Percentiles rank a stretch among this genome's conserved stretches.
Evolutionary conservation across 1,140 invertebrate genomes (phyloP).

Genomic region (Vollenhovia emeryi): DNA sequence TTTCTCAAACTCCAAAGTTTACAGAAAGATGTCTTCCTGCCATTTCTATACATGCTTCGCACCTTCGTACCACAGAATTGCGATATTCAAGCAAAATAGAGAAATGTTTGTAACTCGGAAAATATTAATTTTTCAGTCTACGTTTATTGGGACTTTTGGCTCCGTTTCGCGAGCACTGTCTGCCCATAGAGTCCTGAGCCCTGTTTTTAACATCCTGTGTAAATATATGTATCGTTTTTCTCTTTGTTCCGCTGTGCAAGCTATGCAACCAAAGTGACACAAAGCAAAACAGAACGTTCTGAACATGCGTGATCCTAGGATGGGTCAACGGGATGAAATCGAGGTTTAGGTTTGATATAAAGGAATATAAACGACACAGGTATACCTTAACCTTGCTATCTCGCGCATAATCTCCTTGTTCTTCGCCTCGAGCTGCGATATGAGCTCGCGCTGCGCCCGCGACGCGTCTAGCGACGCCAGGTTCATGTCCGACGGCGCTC

Average conservation of each 20-base stretch:
- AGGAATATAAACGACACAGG: conserved; percentile 85
- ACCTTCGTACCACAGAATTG: too few species aligned
- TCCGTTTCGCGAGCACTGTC: too few species aligned
- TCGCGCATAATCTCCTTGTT: conserved; percentile 99
- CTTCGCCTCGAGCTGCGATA: conserved; percentile 97
- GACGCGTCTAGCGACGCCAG: conserved; percentile 92
- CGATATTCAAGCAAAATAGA: too few species aligned
- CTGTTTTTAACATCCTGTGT: too few species aligned
- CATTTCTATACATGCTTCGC: too few species aligned
- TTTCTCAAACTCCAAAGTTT: too few species aligned
- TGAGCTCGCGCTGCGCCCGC: conserved; percentile 95
- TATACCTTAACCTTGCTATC: conserved; percentile 95
- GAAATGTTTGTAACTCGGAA: too few species aligned
- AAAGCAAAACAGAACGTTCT: conserved; percentile 79
- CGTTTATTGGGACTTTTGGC: too few species aligned
- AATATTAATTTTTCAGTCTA: too few species aligned
- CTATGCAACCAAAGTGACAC: conserved; percentile 80
- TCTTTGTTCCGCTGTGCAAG: conserved; percentile 63
- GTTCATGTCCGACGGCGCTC: conserved; percentile 91
- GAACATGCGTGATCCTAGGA: conserved; percentile 84
- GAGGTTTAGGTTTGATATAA: conserved; percentile 82
- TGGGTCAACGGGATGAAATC: conserved; percentile 82
- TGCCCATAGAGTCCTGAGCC: too few species aligned
- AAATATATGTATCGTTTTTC: conserved; percentile 59
- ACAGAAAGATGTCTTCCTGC: too few species aligned